Base-by-base conservation (phyloP, 2,113 vertebrate genomes). In the Hepsetus odoe region DNA sequence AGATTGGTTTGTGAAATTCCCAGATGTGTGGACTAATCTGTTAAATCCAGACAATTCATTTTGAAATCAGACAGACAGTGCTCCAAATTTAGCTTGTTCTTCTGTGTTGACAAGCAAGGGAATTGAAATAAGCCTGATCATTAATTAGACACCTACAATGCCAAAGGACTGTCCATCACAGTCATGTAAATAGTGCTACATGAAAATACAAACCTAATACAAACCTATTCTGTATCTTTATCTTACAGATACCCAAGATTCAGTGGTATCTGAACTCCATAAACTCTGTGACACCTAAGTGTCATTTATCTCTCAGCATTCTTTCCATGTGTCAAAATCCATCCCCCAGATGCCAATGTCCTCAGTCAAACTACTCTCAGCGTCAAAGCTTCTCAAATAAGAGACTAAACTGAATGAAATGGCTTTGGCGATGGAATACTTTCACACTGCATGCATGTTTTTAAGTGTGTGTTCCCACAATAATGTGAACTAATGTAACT, bases 1-100 rank as follows among this genome's bases (percentile, higher is more conserved):
- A 68, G 65, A 22, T 42, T 33, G 44, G 26, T 69, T 46, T 51
- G 44, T 67, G 30, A 49, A 72, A 73, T 67, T 32, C 68, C 75
- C 61, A 68, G 20, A 66, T 11, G 49, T 77, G 22, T 20, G 59
- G 56, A 61, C 22, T 42, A 67, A 72, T 72, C 56, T 49, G 32
- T n/a, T 16, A 66, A 73, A 72, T 61, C 69, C 65, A 77, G 61
- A 77, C 74, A 49, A 67, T 49, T 77, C 2, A 72, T 66, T 77
- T 40, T n/a, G 33, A 72, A 67, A 18, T 77, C 42, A 59, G 80
- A 67, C 49, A 71, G 68, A 59, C 33, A 30, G 2, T 65, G 18
- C 28, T 58, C 49, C 69, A 66, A 40, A 66, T 81, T 81, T 72
- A 76, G 46, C 58, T 8, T 38, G 38, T 38, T 9, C 30, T 72